Evolutionary conservation across 2,888 invertebrate genomes (phyloP).

Genomic region (Megastigmus dorsalis): DNA sequence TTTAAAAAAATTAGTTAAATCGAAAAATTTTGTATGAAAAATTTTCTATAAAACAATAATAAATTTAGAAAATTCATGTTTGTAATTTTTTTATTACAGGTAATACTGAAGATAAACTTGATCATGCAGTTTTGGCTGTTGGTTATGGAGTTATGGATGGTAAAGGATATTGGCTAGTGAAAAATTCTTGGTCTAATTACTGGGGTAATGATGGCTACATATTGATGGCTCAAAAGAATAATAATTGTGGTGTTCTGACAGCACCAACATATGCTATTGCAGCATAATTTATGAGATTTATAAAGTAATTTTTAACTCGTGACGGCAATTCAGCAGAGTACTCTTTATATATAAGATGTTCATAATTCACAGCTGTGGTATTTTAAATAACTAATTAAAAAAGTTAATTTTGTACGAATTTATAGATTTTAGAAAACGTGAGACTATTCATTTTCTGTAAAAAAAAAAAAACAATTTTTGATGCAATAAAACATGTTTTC

Average conservation of each 20-base stretch:
- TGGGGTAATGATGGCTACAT: constrained; percentile 98
- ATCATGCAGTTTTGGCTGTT: constrained; percentile 95
- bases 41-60: neutral
- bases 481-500: constrained; percentile 13
- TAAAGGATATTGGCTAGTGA: constrained; percentile 92
- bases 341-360: neutral
- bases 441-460: constrained; percentile 15
- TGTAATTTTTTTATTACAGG: constrained; percentile 75
- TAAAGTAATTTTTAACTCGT: constrained; percentile 15
- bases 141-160: constrained; percentile 91
- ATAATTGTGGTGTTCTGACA: constrained; percentile 94
- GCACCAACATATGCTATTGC: constrained; percentile 85
- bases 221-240: constrained; percentile 90
- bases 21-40: too few relatives aligned
- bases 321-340: neutral
- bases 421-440: constrained; percentile 6
- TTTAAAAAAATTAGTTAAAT: too few relatives aligned
- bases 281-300: constrained; percentile 50
- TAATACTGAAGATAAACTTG: constrained; percentile 85
- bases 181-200: constrained; percentile 97
- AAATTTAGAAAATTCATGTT: too few relatives aligned
- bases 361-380: neutral
- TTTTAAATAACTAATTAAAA: constrained; percentile 11
- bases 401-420: constrained; percentile 45
- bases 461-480: constrained; percentile 16